Percentiles rank a stretch among this genome's conserved stretches.
These are phyloP conservation scores for Megastigmus dorsalis DNA, from an alignment of 2,888 invertebrate species.

Conservation along the genomic window DNA sequence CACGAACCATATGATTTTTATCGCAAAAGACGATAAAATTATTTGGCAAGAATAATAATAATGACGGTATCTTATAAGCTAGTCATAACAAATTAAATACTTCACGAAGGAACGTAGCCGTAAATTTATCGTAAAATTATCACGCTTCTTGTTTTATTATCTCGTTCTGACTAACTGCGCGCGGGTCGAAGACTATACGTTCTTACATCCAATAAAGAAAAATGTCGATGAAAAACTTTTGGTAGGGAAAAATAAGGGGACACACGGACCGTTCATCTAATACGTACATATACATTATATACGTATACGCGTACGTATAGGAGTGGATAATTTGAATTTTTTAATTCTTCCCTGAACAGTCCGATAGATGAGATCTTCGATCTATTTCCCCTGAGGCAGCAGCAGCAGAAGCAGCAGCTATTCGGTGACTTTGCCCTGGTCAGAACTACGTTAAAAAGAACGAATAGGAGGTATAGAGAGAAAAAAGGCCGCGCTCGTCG, in stretches of 20 bases:
- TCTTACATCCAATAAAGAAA: not conserved
- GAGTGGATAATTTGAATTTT: conserved; percentile 34
- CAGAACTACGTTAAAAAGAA: not conserved
- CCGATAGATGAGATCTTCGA: conserved; percentile 29
- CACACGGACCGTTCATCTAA: not conserved
- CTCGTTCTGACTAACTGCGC: not conserved
- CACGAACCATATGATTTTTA: too few species aligned
- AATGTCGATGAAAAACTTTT: not conserved
- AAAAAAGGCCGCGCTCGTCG: too few species aligned
- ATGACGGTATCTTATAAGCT: too few species aligned
- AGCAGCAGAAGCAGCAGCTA: not conserved
- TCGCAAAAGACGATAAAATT: too few species aligned
- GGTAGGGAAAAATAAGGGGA: conserved; percentile 9
- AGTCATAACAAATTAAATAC: not conserved
- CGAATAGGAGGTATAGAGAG: not conserved
- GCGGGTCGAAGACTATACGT: not conserved
- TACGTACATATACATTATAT: not conserved
- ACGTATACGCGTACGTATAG: not conserved
- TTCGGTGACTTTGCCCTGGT: conserved; percentile 3
- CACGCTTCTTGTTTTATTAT: not conserved
- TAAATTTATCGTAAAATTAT: conserved; percentile 1
- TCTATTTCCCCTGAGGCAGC: conserved; percentile 28
- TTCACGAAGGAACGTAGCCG: not conserved
- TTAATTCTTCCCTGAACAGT: conserved; percentile 16
- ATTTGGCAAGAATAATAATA: too few species aligned